These are phyloP conservation scores for Eubucco bourcierii DNA, from an alignment of 2,113 vertebrate genomes.

Conservation along the genomic window DNA sequence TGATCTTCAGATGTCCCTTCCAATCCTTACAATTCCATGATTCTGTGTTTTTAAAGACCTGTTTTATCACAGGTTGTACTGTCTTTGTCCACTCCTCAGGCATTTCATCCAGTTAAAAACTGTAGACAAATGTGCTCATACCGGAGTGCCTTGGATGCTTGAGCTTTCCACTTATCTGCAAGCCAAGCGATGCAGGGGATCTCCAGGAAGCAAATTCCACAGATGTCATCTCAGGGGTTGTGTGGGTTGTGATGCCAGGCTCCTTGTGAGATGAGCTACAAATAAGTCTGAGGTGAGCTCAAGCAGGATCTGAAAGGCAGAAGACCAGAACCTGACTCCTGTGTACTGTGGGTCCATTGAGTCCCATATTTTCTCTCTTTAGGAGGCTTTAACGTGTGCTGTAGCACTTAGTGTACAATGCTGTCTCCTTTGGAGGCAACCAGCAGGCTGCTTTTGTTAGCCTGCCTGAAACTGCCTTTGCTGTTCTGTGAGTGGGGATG, in stretches of 20 bases:
- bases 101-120: too few species aligned
- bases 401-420: not conserved
- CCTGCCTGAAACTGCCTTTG: not conserved
- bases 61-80: not conserved
- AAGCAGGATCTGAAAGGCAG: not conserved
- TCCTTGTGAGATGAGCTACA: not conserved
- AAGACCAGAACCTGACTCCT: not conserved
- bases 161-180: not conserved
- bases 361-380: rapidly evolving
- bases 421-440: not conserved
- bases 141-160: not conserved
- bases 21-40: too few species aligned
- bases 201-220: not conserved
- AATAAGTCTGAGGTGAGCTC: not conserved
- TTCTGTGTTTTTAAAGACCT: not conserved
- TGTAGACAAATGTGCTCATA: not conserved
- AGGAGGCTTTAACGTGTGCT: not conserved
- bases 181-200: not conserved
- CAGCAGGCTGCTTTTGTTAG: not conserved
- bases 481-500: not conserved
- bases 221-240: not conserved
- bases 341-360: not conserved
- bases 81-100: not conserved
- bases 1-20: too few species aligned
- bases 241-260: not conserved